These are phyloP conservation scores for Archaeoteleia sp. DNA, from an alignment of 2,888 invertebrate genomes.

Conservation along the genomic window DNA sequence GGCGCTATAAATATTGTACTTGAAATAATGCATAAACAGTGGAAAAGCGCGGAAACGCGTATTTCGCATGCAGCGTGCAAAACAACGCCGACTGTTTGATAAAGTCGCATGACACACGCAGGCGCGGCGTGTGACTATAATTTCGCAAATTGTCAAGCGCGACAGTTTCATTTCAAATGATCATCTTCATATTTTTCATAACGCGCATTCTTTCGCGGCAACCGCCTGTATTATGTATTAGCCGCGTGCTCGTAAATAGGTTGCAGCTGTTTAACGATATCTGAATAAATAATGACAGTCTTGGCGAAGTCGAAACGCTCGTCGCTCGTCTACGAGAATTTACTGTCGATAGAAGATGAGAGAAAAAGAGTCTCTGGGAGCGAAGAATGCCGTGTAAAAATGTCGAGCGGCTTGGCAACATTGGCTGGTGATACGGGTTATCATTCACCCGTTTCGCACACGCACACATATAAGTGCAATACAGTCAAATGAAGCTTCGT, in stretches of 20 bases:
- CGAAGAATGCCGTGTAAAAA: slow-evolving; percentile 42
- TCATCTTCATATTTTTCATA: not conserved
- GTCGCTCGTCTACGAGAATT: slow-evolving; percentile 25
- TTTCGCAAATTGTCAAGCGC: not conserved
- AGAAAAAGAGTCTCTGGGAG: slow-evolving; percentile 28
- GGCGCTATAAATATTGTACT: not conserved
- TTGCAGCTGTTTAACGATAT: slow-evolving; percentile 46
- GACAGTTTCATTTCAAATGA: not conserved
- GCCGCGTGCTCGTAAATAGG: slow-evolving; percentile 33
- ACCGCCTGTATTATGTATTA: slow-evolving; percentile 2
- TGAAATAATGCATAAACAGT: not conserved
- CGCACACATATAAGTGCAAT: slow-evolving; percentile 16
- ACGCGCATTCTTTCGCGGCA: slow-evolving; percentile 5
- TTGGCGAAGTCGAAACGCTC: slow-evolving; percentile 29
- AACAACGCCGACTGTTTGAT: too few relatives aligned
- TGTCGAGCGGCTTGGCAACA: slow-evolving; percentile 60
- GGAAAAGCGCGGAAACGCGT: too few relatives aligned
- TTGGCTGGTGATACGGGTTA: slow-evolving; percentile 60
- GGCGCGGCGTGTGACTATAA: not conserved
- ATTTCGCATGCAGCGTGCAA: too few relatives aligned
- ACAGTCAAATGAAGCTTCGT: slow-evolving; percentile 43
- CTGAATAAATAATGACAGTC: slow-evolving; percentile 48
- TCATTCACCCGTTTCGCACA: slow-evolving; percentile 60
- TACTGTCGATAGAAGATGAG: slow-evolving; percentile 40
- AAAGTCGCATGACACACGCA: not conserved